These are phyloP conservation scores for Ceryle rudis DNA, from an alignment of 2,797 vertebrate species.

Conservation along the genomic window DNA sequence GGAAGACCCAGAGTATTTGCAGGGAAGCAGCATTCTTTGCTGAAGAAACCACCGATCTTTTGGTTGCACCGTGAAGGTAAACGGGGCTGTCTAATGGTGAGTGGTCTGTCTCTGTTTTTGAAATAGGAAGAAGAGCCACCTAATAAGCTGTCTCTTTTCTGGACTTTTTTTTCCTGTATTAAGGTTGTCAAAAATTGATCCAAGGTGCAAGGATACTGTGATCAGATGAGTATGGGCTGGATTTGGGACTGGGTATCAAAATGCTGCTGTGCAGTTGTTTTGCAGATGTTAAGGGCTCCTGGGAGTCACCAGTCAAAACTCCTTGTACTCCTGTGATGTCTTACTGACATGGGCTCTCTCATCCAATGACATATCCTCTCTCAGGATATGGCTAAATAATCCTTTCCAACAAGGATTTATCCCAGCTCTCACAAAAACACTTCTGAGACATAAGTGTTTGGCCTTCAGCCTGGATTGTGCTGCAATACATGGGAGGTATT, in stretches of 20 bases:
- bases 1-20: not conserved
- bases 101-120: not conserved
- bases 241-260: not conserved
- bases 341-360: not conserved
- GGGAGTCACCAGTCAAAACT: not conserved
- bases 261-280: not conserved
- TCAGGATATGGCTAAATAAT: not conserved
- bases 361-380: not conserved
- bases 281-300: not conserved
- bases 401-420: not conserved
- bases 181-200: not conserved
- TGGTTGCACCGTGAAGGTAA: conserved; percentile 7
- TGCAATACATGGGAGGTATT: not conserved
- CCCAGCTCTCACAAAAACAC: conserved; percentile 8
- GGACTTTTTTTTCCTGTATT: not conserved
- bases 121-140: not conserved
- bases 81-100: not conserved
- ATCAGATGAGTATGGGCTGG: not conserved
- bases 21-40: not conserved
- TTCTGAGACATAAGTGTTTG: not conserved
- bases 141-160: not conserved
- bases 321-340: not conserved
- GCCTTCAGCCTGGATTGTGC: not conserved
- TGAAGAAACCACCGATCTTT: not conserved
- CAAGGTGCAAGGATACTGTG: not conserved